Evolutionary conservation across 2,888 invertebrate species (phyloP).

Genomic region (Vesta saturnalis): DNA sequence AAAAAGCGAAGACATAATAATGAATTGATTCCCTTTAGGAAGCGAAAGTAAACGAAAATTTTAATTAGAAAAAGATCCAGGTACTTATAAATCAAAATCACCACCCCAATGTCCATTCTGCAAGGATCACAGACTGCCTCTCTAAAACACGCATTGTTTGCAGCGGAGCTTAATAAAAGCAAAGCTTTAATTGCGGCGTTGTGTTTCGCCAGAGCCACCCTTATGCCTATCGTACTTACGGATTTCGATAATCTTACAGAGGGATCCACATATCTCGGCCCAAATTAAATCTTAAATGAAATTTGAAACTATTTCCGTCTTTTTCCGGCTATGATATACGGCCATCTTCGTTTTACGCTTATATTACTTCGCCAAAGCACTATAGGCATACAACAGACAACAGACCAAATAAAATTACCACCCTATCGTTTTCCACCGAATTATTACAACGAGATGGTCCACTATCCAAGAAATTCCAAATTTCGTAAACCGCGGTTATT

Average conservation of each 20-base stretch:
- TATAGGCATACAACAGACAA: slow-evolving; percentile 8
- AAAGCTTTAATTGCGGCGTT: slow-evolving; percentile 57
- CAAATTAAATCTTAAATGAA: slow-evolving; percentile 64
- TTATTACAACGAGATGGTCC: slow-evolving; percentile 9
- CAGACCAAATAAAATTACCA: slow-evolving; percentile 21
- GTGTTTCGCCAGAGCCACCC: slow-evolving; percentile 47
- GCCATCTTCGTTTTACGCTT: slow-evolving; percentile 43
- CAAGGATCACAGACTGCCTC: slow-evolving; percentile 54
- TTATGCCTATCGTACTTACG: slow-evolving; percentile 42
- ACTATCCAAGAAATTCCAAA: slow-evolving; percentile 6
- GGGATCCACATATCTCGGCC: slow-evolving; percentile 59
- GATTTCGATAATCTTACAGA: slow-evolving; percentile 52
- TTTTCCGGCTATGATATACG: slow-evolving; percentile 48
- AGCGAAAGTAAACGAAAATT: slow-evolving; percentile 53
- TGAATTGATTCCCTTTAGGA: slow-evolving; percentile 23
- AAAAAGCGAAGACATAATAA: slow-evolving; percentile 32
- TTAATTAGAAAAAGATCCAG: slow-evolving; percentile 60
- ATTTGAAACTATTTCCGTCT: slow-evolving; percentile 59
- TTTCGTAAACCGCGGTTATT: neutral
- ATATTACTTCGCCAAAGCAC: slow-evolving; percentile 34
- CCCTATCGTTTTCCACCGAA: slow-evolving; percentile 9
- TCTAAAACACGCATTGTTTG: slow-evolving; percentile 58
- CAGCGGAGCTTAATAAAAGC: slow-evolving; percentile 59
- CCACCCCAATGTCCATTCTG: slow-evolving; percentile 54
- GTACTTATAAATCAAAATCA: slow-evolving; percentile 57